phyloP scores from a whole-genome alignment of 2,888 invertebrate genomes.

The Criorhina ranunculi region DNA sequence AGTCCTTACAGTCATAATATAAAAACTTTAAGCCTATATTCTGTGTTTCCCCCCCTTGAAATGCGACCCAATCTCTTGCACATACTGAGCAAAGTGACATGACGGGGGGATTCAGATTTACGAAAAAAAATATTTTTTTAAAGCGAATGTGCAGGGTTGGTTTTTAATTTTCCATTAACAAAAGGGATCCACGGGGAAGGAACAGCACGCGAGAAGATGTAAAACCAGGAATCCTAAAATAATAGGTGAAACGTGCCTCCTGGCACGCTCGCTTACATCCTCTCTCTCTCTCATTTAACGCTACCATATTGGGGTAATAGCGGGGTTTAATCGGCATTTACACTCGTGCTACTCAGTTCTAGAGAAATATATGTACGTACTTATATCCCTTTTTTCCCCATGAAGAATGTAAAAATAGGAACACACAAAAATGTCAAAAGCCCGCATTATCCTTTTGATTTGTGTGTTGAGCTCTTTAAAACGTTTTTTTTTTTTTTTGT shows the following conservation, averaged over 20 bases:
- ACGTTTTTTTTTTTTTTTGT: conserved; percentile 35
- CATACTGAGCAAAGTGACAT: background rate
- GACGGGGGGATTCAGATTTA: conserved; percentile 11
- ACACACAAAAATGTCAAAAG: conserved; percentile 63
- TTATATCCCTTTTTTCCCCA: background rate
- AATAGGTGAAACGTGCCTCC: conserved; percentile 62
- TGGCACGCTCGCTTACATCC: conserved; percentile 33
- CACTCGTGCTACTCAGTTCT: conserved; percentile 13
- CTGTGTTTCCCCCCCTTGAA: conserved; percentile 1
- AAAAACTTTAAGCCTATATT: background rate
- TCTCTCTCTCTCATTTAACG: conserved; percentile 35
- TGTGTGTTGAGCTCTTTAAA: conserved; percentile 54
- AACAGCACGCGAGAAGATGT: conserved; percentile 15
- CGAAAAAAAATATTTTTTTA: background rate
- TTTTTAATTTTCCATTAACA: conserved; percentile 52
- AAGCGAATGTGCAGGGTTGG: background rate
- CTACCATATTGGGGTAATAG: conserved; percentile 56
- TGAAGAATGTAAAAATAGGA: conserved; percentile 25
- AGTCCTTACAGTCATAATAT: conserved; percentile 17
- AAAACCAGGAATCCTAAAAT: conserved; percentile 45
- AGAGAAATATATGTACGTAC: conserved; percentile 6
- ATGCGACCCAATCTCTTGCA: conserved; percentile 1
- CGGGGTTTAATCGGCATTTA: conserved; percentile 59
- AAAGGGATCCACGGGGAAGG: conserved; percentile 26
- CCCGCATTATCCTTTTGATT: conserved; percentile 61